Conservation (phyloP, 37 sponge, comb jelly and placozoan species). For the Theonella swinhoei region DNA sequence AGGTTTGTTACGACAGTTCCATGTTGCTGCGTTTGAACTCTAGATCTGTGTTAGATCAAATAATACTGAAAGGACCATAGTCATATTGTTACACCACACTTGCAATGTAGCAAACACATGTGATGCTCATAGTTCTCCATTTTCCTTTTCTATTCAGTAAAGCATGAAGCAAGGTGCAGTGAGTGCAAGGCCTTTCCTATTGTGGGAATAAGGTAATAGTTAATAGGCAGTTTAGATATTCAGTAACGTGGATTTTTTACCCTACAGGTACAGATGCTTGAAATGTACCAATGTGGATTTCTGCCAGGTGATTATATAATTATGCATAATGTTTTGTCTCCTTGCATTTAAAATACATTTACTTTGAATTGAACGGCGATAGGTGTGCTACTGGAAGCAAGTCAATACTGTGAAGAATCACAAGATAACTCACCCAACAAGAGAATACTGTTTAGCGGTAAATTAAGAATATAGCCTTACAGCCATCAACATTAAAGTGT, state of each 20-base stretch:
- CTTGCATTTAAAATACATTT: background rate
- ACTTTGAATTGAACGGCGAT: conserved; percentile 7
- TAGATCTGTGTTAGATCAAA: background rate
- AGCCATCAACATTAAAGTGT: background rate
- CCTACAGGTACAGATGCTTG: conserved; percentile 79
- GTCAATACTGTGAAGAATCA: conserved; percentile 45
- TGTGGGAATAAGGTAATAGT: conserved; percentile 74
- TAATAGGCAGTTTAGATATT: background rate
- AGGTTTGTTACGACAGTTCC: too few relatives aligned
- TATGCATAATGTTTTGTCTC: background rate
- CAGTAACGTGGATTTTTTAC: background rate
- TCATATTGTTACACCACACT: background rate
- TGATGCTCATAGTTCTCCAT: background rate
- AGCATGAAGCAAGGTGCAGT: conserved; percentile 88
- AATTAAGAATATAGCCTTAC: background rate
- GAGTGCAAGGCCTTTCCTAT: conserved; percentile 87
- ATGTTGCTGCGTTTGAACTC: too few relatives aligned
- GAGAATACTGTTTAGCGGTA: conserved; percentile 77
- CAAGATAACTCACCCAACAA: conserved; percentile 77
- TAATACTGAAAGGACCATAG: background rate
- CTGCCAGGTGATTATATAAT: conserved; percentile 68
- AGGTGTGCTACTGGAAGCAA: conserved; percentile 73
- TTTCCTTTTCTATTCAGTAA: conserved; percentile 39
- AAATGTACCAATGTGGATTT: conserved; percentile 82
- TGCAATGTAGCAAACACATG: background rate